Conservation (phyloP, 2,888 invertebrate species). For the Lasioglossum vierecki region DNA sequence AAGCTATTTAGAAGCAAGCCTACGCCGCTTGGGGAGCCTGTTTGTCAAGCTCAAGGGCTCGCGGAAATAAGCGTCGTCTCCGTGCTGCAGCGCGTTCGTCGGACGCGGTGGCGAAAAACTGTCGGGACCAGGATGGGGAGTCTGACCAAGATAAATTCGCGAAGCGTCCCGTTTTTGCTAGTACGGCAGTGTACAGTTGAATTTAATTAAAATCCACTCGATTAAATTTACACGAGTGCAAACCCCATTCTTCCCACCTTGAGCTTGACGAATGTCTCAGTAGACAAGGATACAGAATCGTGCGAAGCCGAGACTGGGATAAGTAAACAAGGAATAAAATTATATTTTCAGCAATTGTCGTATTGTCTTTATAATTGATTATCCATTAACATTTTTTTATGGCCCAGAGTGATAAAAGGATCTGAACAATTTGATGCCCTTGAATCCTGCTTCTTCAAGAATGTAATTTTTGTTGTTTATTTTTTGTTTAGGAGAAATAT, state of each 20-base stretch:
- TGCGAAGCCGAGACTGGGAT: neutral
- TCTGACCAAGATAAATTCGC: slow-evolving; percentile 20
- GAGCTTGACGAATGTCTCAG: neutral
- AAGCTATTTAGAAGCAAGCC: neutral
- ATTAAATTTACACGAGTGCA: neutral
- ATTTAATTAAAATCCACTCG: neutral
- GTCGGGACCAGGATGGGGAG: neutral
- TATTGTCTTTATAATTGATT: too few relatives aligned
- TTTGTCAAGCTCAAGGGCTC: slow-evolving; percentile 13
- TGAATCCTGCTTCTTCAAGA: too few relatives aligned
- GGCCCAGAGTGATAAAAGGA: too few relatives aligned
- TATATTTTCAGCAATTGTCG: neutral
- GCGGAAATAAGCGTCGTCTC: neutral
- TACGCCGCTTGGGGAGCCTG: neutral
- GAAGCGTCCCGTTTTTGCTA: neutral
- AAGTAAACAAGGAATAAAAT: neutral
- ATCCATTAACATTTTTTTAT: too few relatives aligned
- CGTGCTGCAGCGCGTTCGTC: neutral
- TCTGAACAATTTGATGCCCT: too few relatives aligned
- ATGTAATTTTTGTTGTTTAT: too few relatives aligned
- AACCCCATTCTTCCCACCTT: neutral
- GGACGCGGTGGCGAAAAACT: neutral
- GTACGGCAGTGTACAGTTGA: neutral
- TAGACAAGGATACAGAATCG: neutral
- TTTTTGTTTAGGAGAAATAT: too few relatives aligned